A percentile compares a stretch with the other conserved stretches of the same genome.
Conservation (phyloP, 53 echinoderm and acorn worm species). For the Stichopus horrens region DNA sequence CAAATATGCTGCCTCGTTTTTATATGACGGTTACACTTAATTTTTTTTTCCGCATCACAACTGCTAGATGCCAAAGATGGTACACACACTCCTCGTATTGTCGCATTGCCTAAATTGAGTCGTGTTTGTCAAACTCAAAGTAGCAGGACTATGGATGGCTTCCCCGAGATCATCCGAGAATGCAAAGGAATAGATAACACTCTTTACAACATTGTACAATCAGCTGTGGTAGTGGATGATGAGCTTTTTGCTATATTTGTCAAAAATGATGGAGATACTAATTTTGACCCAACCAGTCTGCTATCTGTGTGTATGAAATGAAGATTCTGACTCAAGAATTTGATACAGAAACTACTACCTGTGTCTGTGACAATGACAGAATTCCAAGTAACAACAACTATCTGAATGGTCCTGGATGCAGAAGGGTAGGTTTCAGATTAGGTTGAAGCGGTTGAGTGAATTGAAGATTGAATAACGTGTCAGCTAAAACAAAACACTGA, state of each 20-base stretch:
- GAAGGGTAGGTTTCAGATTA: too few relatives aligned
- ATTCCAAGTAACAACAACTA: too few relatives aligned
- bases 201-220: slow-evolving; percentile 48
- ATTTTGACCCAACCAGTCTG: neutral
- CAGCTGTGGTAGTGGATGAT: slow-evolving; percentile 34
- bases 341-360: neutral
- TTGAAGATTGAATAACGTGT: too few relatives aligned
- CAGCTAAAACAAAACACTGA: too few relatives aligned
- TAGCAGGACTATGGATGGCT: neutral
- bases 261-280: neutral
- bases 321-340: neutral
- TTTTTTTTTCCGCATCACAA: neutral
- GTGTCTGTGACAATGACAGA: too few relatives aligned
- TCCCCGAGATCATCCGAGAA: slow-evolving; percentile 50
- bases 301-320: slow-evolving; percentile 8
- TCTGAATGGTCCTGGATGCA: too few relatives aligned
- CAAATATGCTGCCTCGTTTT: neutral
- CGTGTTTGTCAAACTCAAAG: slow-evolving; percentile 55
- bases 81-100: neutral
- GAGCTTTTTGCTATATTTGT: slow-evolving; percentile 62
- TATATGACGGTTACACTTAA: neutral
- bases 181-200: slow-evolving; percentile 21
- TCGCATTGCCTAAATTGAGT: slow-evolving; percentile 38
- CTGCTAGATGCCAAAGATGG: neutral
- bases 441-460: too few relatives aligned